phyloP scores from a whole-genome alignment of 2,113 vertebrate species.

The Oreochromis niloticus region DNA sequence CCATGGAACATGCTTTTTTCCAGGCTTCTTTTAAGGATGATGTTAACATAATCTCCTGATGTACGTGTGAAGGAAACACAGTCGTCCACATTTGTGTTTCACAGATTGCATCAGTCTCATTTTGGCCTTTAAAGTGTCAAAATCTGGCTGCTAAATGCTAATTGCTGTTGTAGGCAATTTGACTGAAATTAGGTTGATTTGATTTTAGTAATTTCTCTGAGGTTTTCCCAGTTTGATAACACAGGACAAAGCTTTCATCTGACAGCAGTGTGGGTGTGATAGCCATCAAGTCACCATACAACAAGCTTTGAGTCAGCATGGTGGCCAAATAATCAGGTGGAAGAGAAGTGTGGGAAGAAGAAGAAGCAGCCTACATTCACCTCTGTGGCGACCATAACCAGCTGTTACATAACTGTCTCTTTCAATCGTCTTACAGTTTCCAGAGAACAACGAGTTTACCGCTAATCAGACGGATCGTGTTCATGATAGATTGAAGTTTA shows the following conservation, averaged over 20 bases:
- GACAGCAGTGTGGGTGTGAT: constrained; percentile 29
- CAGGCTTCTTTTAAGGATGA: neutral
- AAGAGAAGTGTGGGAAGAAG: constrained; percentile 20
- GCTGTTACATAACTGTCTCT: constrained; percentile 16
- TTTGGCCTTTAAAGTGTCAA: neutral
- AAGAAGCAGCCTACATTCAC: constrained; percentile 18
- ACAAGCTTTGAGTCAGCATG: constrained; percentile 39
- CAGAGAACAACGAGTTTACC: neutral
- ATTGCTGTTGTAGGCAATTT: neutral
- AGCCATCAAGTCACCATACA: constrained; percentile 21
- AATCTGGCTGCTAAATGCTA: neutral
- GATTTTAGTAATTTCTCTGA: neutral
- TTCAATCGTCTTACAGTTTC: neutral
- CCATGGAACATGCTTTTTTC: neutral
- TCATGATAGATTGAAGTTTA: neutral
- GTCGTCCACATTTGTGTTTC: neutral
- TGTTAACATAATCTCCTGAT: neutral
- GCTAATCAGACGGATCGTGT: neutral
- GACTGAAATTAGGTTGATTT: neutral
- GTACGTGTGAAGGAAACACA: constrained; percentile 5
- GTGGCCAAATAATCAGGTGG: constrained; percentile 39
- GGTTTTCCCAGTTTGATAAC: neutral
- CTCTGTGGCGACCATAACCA: neutral
- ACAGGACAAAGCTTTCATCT: constrained; percentile 37
- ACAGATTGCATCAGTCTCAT: constrained; percentile 34